These are phyloP conservation scores for Rhinogobius similis DNA, from an alignment of 2,113 vertebrate species.

Conservation along the genomic window DNA sequence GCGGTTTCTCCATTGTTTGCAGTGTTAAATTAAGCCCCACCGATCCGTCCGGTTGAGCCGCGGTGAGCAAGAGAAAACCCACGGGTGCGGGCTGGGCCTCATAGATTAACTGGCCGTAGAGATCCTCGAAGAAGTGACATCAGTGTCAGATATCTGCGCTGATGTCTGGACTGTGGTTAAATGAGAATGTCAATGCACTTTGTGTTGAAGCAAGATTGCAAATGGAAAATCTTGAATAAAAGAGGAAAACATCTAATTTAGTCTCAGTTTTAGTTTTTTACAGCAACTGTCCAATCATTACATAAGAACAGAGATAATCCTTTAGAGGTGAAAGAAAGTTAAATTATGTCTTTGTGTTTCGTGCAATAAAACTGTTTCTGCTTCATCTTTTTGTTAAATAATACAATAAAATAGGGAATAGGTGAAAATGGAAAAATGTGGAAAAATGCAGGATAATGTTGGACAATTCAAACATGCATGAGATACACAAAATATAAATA, in stretches of 20 bases:
- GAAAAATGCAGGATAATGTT: no score
- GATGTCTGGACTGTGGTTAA: conserved; percentile 13
- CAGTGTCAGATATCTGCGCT: conserved; percentile 23
- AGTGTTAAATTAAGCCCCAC: conserved; percentile 71
- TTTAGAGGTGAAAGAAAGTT: no score
- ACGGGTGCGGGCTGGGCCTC: conserved; percentile 41
- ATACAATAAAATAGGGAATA: no score
- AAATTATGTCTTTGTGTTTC: no score
- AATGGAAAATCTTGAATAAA: not conserved
- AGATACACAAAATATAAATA: no score
- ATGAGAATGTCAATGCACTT: not conserved
- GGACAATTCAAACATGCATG: no score
- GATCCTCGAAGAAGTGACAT: conserved; percentile 52
- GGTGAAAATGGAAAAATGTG: no score
- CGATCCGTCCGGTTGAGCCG: conserved; percentile 67
- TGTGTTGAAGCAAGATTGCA: not conserved
- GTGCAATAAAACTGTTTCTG: no score
- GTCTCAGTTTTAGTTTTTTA: no score
- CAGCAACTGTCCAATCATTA: no score
- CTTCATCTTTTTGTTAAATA: no score
- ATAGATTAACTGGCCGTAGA: conserved; percentile 55
- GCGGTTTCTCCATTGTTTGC: conserved; percentile 75
- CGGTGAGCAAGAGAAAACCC: conserved; percentile 49
- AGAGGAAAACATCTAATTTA: not conserved
- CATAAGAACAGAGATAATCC: no score